These are phyloP conservation scores for Argentina silus DNA, from an alignment of 2,797 vertebrate genomes.

Conservation along the genomic window DNA sequence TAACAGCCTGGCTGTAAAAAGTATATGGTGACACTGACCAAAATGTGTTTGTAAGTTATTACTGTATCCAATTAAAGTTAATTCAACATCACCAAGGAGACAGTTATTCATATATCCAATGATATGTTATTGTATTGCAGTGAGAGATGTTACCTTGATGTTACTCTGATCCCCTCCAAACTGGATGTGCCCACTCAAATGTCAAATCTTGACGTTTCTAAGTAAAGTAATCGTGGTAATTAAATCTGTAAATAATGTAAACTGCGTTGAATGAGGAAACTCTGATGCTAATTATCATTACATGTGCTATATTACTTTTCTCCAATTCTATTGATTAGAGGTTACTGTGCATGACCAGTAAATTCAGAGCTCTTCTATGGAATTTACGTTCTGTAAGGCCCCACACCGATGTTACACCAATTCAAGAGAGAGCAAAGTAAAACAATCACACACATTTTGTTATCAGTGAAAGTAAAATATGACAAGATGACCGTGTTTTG, in stretches of 20 bases:
- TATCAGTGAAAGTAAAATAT: not conserved
- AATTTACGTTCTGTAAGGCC: not conserved
- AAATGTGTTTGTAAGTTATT: not conserved
- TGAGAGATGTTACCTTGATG: too few species aligned
- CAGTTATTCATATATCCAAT: too few species aligned
- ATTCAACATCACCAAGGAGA: not conserved
- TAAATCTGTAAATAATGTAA: not conserved
- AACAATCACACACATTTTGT: not conserved
- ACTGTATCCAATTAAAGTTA: not conserved
- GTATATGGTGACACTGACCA: not conserved
- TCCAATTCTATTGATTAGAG: not conserved
- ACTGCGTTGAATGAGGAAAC: not conserved
- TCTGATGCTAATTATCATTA: not conserved
- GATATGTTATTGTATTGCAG: too few species aligned
- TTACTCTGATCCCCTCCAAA: not conserved
- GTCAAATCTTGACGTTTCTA: not conserved
- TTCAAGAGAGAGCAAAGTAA: not conserved
- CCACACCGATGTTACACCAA: too few species aligned
- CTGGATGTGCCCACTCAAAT: not conserved
- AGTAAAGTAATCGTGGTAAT: not conserved
- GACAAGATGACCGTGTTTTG: slow-evolving; percentile 57
- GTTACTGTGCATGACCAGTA: too few species aligned
- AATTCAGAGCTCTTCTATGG: not conserved
- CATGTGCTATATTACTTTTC: not conserved
- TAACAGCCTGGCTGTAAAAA: not conserved